phyloP scores from a whole-genome alignment of 2,797 vertebrate species.

The Propithecus perrieri region DNA sequence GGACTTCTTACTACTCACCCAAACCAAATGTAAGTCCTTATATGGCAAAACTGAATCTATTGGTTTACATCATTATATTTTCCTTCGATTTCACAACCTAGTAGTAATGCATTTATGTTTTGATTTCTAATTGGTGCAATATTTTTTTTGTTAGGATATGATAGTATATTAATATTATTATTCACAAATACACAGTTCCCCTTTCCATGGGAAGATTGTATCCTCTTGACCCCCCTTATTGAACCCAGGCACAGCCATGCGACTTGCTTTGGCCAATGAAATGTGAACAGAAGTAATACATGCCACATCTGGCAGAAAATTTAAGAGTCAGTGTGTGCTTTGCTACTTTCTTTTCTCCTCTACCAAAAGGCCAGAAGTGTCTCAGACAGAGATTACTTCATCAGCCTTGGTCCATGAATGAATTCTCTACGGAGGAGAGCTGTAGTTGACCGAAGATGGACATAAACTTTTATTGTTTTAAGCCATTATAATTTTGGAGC shows the following conservation, averaged over 20 bases:
- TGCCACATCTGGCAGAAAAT: background rate
- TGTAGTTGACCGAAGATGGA: background rate
- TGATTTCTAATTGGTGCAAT: background rate
- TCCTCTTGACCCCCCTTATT: background rate
- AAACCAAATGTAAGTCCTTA: background rate
- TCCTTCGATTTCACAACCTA: background rate
- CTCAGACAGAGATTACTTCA: background rate
- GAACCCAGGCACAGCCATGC: background rate
- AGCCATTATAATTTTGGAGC: background rate
- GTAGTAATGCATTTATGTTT: background rate
- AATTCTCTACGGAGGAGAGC: background rate
- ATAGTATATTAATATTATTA: background rate
- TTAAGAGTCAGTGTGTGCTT: background rate
- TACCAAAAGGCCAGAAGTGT: background rate
- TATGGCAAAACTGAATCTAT: background rate
- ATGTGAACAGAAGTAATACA: background rate
- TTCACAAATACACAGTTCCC: background rate
- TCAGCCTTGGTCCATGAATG: background rate
- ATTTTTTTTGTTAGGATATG: background rate
- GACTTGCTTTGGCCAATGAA: background rate
- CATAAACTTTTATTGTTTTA: background rate
- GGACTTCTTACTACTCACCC: background rate
- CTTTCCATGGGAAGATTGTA: background rate
- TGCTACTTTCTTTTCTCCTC: background rate
- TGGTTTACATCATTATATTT: background rate